Percentiles rank a stretch among this genome's conserved stretches.
Conservation (phyloP, 2,888 invertebrate species). For the Chrysolina americana region DNA sequence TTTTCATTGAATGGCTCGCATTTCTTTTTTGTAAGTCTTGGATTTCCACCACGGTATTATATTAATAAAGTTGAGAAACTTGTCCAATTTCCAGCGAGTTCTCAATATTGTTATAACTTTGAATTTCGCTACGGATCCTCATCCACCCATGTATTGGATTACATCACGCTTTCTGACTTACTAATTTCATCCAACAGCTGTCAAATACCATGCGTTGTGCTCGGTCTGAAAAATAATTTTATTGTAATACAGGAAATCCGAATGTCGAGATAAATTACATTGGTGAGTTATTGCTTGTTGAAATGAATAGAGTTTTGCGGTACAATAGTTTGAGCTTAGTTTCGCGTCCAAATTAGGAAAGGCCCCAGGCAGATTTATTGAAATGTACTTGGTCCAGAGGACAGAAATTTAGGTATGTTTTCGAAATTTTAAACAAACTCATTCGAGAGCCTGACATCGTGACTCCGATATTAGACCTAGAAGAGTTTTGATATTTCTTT, state of each 20-base stretch:
- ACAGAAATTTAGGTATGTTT: no score
- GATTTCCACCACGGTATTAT: slow-evolving; percentile 51
- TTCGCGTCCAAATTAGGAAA: no score
- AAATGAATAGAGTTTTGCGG: no score
- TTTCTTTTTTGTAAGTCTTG: slow-evolving; percentile 38
- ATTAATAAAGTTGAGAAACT: slow-evolving; percentile 57
- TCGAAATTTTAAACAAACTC: no score
- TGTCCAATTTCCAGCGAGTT: slow-evolving; percentile 52
- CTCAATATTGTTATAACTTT: slow-evolving; percentile 53
- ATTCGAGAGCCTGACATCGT: no score
- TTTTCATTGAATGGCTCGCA: slow-evolving; percentile 30
- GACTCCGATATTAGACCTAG: no score
- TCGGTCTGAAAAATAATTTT: background rate
- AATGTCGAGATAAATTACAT: background rate
- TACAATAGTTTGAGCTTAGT: no score
- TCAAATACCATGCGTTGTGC: slow-evolving; percentile 40
- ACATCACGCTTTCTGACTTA: slow-evolving; percentile 45
- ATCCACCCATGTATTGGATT: slow-evolving; percentile 49
- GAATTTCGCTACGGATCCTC: slow-evolving; percentile 47
- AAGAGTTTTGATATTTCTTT: no score
- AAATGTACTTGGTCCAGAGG: no score
- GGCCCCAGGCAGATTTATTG: no score
- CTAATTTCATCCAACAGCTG: slow-evolving; percentile 52
- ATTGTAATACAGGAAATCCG: background rate
- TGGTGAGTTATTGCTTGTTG: background rate